Evolutionary conservation across 2,888 invertebrate species (phyloP).

Genomic region (Metalampra italica): DNA sequence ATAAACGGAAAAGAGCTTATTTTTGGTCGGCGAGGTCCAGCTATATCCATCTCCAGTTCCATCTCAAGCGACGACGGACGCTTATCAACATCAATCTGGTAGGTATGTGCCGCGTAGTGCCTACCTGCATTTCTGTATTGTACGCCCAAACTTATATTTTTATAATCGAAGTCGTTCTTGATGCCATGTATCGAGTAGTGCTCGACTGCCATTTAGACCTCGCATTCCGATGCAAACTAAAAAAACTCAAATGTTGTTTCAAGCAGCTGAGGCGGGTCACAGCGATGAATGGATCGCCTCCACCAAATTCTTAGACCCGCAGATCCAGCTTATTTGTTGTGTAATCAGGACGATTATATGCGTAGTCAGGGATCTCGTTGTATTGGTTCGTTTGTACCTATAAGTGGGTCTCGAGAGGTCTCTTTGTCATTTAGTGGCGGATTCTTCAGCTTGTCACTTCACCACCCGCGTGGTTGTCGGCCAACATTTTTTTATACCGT

Average conservation of each 20-base stretch:
- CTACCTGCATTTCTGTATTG: too few species aligned
- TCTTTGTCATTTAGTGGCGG: slow-evolving; percentile 39
- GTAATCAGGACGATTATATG: slow-evolving; percentile 20
- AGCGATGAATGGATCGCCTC: slow-evolving; percentile 38
- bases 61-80: too few species aligned
- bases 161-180: not conserved
- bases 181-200: slow-evolving; percentile 30
- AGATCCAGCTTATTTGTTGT: slow-evolving; percentile 43
- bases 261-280: slow-evolving; percentile 50
- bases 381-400: slow-evolving; percentile 29
- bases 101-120: too few species aligned
- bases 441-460: slow-evolving; percentile 39
- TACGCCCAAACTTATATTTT: not conserved
- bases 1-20: too few species aligned
- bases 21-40: too few species aligned
- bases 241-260: slow-evolving; percentile 61
- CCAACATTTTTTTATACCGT: slow-evolving; percentile 11
- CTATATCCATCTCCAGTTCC: too few species aligned
- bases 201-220: slow-evolving; percentile 44
- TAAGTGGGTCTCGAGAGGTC: slow-evolving; percentile 30
- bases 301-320: slow-evolving; percentile 35
- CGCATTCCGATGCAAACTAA: slow-evolving; percentile 52
- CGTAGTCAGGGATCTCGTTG: slow-evolving; percentile 31
- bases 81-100: too few species aligned
- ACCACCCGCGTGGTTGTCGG: slow-evolving; percentile 42